phyloP scores from a whole-genome alignment of 2,797 vertebrate genomes.

The Pangasius mekongensis region DNA sequence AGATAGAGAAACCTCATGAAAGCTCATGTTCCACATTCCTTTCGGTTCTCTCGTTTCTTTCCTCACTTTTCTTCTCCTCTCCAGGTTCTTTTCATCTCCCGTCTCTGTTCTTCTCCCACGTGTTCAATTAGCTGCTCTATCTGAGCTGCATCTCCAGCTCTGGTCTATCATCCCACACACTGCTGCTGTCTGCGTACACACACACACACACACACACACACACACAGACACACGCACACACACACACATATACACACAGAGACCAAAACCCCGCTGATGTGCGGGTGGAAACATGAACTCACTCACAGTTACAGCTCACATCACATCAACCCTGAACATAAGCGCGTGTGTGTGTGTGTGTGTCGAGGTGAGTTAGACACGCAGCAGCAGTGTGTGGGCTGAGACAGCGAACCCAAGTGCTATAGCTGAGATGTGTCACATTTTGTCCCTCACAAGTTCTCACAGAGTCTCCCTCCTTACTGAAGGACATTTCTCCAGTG shows the following conservation, averaged over 20 bases:
- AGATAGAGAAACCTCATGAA: not conserved
- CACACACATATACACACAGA: not conserved
- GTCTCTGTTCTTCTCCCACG: constrained; percentile 60
- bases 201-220: not conserved
- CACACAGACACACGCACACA: constrained; percentile 20
- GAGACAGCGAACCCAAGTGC: not conserved
- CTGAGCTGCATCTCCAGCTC: constrained; percentile 29
- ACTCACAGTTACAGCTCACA: constrained; percentile 20
- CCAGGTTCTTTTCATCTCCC: constrained; percentile 66
- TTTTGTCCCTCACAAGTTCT: constrained; percentile 44
- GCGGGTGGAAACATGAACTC: constrained; percentile 32
- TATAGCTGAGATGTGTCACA: constrained; percentile 42
- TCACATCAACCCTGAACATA: not conserved
- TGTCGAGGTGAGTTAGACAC: constrained; percentile 12
- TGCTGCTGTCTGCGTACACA: constrained; percentile 29
- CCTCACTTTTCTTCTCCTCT: not conserved
- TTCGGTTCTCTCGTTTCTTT: not conserved
- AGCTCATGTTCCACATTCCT: not conserved
- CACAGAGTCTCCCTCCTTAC: not conserved
- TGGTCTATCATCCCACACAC: constrained; percentile 45
- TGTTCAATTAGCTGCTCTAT: constrained; percentile 33
- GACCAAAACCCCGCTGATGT: constrained; percentile 7
- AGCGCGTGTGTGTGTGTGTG: constrained; percentile 20
- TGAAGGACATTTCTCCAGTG: not conserved
- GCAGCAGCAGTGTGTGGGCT: constrained; percentile 26